Conservation (phyloP, 2,113 vertebrate species). For the Acrocephalus kingi region DNA sequence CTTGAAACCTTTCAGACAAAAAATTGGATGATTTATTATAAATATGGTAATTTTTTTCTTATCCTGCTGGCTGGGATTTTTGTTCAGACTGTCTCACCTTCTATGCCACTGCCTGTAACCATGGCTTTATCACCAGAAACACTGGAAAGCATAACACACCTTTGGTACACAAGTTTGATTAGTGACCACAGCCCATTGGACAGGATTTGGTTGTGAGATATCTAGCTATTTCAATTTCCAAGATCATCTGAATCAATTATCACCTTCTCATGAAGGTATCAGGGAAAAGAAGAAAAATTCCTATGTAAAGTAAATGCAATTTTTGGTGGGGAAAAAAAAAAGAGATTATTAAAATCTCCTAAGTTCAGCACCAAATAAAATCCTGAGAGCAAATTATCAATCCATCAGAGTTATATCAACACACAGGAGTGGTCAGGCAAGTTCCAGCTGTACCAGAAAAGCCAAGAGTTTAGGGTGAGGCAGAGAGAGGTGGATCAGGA, state of each 20-base stretch:
- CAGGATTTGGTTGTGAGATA: not conserved
- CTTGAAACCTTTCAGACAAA: not conserved
- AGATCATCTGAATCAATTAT: not conserved
- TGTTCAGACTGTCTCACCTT: not conserved
- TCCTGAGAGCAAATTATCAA: not conserved
- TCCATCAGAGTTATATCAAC: not conserved
- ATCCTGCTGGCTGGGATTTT: not conserved
- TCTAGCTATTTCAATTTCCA: not conserved
- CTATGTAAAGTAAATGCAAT: not conserved
- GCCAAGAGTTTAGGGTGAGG: not conserved
- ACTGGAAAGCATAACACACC: not conserved
- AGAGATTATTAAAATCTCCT: not conserved
- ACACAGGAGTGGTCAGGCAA: not conserved
- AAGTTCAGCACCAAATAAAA: not conserved
- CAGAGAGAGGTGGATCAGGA: not conserved
- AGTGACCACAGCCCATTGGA: not conserved
- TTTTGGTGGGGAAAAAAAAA: not conserved
- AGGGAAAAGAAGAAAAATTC: not conserved
- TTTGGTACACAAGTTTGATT: not conserved
- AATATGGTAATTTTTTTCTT: not conserved
- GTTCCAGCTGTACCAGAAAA: not conserved
- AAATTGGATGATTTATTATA: not conserved
- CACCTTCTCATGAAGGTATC: accelerated
- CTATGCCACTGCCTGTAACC: not conserved
- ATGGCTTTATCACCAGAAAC: not conserved